These are phyloP conservation scores for Ceratothoa steindachneri DNA, from an alignment of 2,888 invertebrate species.

Conservation along the genomic window DNA sequence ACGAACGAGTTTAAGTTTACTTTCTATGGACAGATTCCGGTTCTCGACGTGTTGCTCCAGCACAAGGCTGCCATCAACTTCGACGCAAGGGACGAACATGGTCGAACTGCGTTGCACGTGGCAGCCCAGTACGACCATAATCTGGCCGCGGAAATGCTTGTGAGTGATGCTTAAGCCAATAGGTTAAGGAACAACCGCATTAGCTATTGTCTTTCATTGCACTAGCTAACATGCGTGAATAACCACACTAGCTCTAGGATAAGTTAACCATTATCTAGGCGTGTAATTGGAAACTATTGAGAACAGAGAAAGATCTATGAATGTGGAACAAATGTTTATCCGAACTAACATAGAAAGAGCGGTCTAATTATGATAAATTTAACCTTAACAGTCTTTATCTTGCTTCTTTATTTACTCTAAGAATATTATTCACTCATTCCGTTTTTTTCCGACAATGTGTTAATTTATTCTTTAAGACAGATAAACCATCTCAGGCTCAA, in stretches of 20 bases:
- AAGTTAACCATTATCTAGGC: constrained; percentile 7
- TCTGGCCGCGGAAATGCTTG: constrained; percentile 74
- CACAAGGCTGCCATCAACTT: constrained; percentile 68
- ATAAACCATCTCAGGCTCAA: too few species aligned
- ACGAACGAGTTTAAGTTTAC: too few species aligned
- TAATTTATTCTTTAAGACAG: too few species aligned
- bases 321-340: too few species aligned
- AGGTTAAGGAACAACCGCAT: too few species aligned
- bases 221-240: background rate
- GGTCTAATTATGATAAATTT: too few species aligned
- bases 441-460: too few species aligned
- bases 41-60: constrained; percentile 65
- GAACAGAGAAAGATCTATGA: background rate
- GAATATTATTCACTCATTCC: too few species aligned
- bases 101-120: constrained; percentile 74
- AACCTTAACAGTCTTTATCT: too few species aligned
- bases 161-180: constrained; percentile 55
- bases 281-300: background rate
- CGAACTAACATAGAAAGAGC: too few species aligned
- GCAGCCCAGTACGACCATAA: constrained; percentile 80
- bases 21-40: constrained; percentile 54
- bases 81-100: constrained; percentile 72
- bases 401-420: too few species aligned
- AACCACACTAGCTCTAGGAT: too few species aligned
- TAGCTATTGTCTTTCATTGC: background rate